A percentile compares a stretch with the other conserved stretches of the same genome.
Conservation (phyloP, 2,797 vertebrate species). For the Gorsachius magnificus region DNA sequence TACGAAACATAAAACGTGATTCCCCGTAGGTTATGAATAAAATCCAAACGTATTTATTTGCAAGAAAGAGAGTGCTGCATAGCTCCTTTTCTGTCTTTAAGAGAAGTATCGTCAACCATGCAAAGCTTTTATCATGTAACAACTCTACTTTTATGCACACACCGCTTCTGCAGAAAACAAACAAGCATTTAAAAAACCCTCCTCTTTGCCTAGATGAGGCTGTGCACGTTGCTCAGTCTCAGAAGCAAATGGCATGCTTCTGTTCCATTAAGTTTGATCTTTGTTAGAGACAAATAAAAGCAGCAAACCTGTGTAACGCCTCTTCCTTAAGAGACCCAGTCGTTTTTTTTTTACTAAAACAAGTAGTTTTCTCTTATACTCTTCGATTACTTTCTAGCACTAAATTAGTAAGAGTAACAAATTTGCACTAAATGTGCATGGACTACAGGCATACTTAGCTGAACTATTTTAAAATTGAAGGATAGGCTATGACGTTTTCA, state of each 20-base stretch:
- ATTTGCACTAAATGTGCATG: not conserved
- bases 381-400: not conserved
- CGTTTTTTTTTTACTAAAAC: not conserved
- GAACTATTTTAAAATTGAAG: slow-evolving; percentile 30
- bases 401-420: slow-evolving; percentile 18
- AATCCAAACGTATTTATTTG: slow-evolving; percentile 12
- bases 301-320: not conserved
- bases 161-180: slow-evolving; percentile 17
- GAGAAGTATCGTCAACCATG: not conserved
- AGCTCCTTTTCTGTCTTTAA: not conserved
- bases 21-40: not conserved
- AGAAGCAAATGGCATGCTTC: slow-evolving; percentile 39
- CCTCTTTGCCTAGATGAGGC: not conserved
- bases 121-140: not conserved
- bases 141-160: not conserved
- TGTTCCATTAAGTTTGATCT: slow-evolving; percentile 47
- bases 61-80: not conserved
- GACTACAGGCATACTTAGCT: not conserved
- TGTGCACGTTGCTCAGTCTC: not conserved
- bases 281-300: slow-evolving; percentile 33
- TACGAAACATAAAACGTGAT: not conserved
- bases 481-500: not conserved
- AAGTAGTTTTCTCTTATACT: not conserved
- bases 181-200: not conserved
- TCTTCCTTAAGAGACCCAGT: not conserved